Evolutionary conservation across 2,888 invertebrate genomes (phyloP), one percentile per base, ranked within the genome.

Genomic region (Archaeoteleia sp.): DNA sequence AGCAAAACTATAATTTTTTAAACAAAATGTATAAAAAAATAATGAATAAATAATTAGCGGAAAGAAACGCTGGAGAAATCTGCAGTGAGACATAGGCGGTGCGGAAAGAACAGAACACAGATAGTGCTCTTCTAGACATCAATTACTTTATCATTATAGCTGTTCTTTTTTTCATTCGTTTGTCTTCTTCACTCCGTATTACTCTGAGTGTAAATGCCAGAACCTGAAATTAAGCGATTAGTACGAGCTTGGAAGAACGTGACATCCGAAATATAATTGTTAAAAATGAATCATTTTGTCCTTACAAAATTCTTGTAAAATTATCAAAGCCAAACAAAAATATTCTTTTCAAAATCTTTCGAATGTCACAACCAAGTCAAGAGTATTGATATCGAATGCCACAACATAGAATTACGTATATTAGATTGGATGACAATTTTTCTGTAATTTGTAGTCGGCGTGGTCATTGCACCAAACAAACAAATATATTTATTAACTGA

Each of bases 161-260:
- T 46, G 34, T 54, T 51, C 15, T 32, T 37, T 45, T 57, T 61
- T 39, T 27, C 46, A 29, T 70, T 68, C 63, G 62, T 72, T 68
- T 74, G 73, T 73, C 69, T 74, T 71, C 69, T 70, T 66, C 61
- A 37, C 40, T 54, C 40, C 54, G 45, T 23, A 40, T 46, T 48
- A 40, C 39, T 51, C 43, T 67, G 57, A 68, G 72, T 70, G 74
- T 69, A 57, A 72, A 76, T 66, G 67, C 67, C 46, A 55, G 71
- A 72, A 79, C 77, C 81, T 81, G 81, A 68, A 81, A 81, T 72
- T 72, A 77, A 80, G 70, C 70, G 73, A 74, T 81, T 79, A 81
- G 76, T 78, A 54, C 45, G 62, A 34, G 45, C 62, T 62, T 57
- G 13, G 46, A 8, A 35, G 13, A 27, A 25, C 13, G 27, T 12